Base-by-base conservation (phyloP, 2,797 vertebrate genomes). In the Agapornis canus region DNA sequence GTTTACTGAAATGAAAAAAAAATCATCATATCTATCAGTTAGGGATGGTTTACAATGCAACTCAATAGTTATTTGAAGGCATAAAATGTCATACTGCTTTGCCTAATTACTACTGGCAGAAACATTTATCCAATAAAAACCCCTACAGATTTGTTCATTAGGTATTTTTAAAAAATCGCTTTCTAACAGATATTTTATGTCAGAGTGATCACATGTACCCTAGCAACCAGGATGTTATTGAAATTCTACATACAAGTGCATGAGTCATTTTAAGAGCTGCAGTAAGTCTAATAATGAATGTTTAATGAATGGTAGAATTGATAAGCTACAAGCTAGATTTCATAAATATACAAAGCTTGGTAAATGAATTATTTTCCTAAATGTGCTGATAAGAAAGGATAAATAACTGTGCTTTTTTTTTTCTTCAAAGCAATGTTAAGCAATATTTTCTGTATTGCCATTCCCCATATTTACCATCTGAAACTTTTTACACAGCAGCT, bases 171-270 rank as follows among this genome's bases (percentile, higher is more conserved):
- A 92, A 90, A 78, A 81, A 47, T 72, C 37, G 35, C 23, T 91
- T 96, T 96, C 89, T 75, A 92, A 84, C 32, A 87, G 70, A 61
- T 87, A 88, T 59, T 94, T 96, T 71, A 76, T 86, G 89, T 92
- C 95, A 88, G 83, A 94, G 80, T 72, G 70, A 94, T 95, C 78
- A 91, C 52, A 80, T 19, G 88, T 95, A 96, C 96, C 96, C 66
- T 97, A 97, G 96, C 97, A 97, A 97, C 94, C 88, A 88, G 72
- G 80, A 90, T 92, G 56, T 87, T 86, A 79, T 39, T 95, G 82
- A 96, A 97, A 96, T 87, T 73, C 88, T 78, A 70, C 87, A 70
- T 37, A 21, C n/a, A 81, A 92, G 52, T 51, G 47, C 66, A 27
- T 66, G 86, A 95, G 78, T 94, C 81, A 95, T 45, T 94, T 82